Base-by-base conservation (phyloP, 1,140 invertebrate species). In the Ceratosolen solmsi region DNA sequence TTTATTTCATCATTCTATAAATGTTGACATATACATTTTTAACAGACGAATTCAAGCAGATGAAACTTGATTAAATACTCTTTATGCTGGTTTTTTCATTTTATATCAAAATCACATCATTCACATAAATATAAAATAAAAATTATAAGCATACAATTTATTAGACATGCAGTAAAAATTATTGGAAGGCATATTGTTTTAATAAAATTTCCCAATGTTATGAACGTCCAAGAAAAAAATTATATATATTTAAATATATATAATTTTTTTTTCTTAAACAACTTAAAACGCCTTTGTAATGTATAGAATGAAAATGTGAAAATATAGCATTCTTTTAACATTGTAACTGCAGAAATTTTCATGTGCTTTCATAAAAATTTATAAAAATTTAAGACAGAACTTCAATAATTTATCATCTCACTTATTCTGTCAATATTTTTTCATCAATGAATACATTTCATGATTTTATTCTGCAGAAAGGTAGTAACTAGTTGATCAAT, bases 131-230 rank as follows among this genome's bases (percentile, higher is more conserved):
- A 73, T 72, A 72, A 78, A 72, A 73, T 73, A 38, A 78, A 80
- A 77, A 78, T 73, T 73, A 51, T 7, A 75, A 56, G 49, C 68
- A 70, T 71, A 76, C 51, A 77, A 17, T 68, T 68, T 68, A 68
- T 76, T 76, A 76, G n/a, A 51, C 25, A 73, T 72, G 68, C 54
- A 54, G 30, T 73, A 82, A 72, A 82, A 71, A 78, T 78, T 82
- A 78, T 82, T 82, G 80, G 75, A 82, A 78, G 80, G 80, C 80
- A 76, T 77, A 60, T 82, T 78, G 68, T 51, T 77, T 63, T 27
- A 77, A 77, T 82, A 54, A 77, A 75, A 49, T 68, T 71, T 51
- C 25, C 30, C 15, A 77, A 71, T 54, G 54, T 41, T 77, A 46
- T 33, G 41, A 15, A 78, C 51, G n/a, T 0, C 30, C 63, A 56